Base-by-base conservation (phyloP, 2,113 vertebrate genomes). In the Falco punctatus region DNA sequence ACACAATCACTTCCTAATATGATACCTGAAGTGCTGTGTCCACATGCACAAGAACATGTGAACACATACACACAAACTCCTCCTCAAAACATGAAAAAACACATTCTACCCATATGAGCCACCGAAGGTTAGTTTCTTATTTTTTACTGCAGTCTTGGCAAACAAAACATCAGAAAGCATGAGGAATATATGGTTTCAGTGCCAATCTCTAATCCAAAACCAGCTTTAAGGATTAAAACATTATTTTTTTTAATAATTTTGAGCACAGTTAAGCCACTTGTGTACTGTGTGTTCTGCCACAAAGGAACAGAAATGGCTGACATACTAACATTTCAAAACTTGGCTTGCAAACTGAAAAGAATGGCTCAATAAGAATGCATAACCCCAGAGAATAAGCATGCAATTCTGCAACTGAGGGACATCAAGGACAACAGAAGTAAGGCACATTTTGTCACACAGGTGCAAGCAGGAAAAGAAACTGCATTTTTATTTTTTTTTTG, bases 71-170 rank as follows among this genome's bases (percentile, higher is more conserved):
- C 44, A 51, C 9, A 67, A 79, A 65, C 11, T n/a, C 19, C 15
- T 35, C 21, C 3, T 44, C 17, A 69, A 70, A 86, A 66, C 11
- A 52, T 7, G 18, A 77, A 72, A 72, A 79, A 1, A 1, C 6
- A 10, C 1, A 0, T 38, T 83, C 11, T 61, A 58, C 2, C 5
- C 5, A 6, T 71, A n/a, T 8, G 2, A 92, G 11, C 7, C 1
- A 3, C 9, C 49, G n/a, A 84, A 65, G 9, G 3, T 33, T 54
- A 79, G 10, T 49, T 72, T 81, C 48, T 64, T 62, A 23, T 2
- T 49, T 78, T 93, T 93, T 66, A 20, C 30, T 21, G 28, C 14
- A 86, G n/a, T 52, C 13, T 71, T 10, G 0, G 48, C 26, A 88
- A 92, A 73, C 1, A 80, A 84, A 89, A 57, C 18, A 7, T 42